Base-by-base conservation (phyloP, 2,888 invertebrate genomes). In the Meta bourneti region DNA sequence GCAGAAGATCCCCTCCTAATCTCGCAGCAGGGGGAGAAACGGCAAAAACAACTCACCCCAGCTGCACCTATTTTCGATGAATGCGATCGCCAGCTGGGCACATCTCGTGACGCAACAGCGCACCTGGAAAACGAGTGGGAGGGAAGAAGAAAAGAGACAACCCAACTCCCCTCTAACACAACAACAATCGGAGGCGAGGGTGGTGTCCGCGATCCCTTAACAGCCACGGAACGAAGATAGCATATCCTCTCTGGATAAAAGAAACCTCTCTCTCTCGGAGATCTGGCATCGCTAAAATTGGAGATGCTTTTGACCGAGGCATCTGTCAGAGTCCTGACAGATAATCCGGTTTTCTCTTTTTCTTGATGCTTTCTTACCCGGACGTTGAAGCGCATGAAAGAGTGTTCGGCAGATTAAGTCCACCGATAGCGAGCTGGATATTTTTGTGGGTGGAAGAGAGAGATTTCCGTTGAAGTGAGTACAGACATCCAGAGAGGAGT, bases 261-360 rank as follows among this genome's bases (percentile, higher is more conserved):
- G 19, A 54, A 74, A 9, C 13, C 11, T 20, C 9, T 52, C 9
- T 52, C 54, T 48, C 48, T 70, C 13, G 16, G 8, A 77, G 77
- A 77, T 77, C 75, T 69, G 52, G 79, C 72, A 88, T 81, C 88
- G 75, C 81, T 49, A 48, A 78, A 87, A 87, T 87, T 87, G 87
- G 87, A n/a, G 79, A 87, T 72, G 79, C 87, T 52, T 87, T 79
- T 87, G 87, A 87, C 88, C 75, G 80, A n/a, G 48, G 88, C 88
- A 88, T 88, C 88, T 88, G 88, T 88, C 88, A 88, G 74, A 70
- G 48, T 9, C 7, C 88, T 81, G 88, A 74, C 88, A 81, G 88
- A 88, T 88, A 88, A 87, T 88, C 88, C 81, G 54, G 69, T 49
- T 49, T 16, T 71, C 7, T 84, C 54, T 84, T 34, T 86, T 19